Conservation (phyloP, 2,797 vertebrate genomes). For the Chrosomus eos region DNA sequence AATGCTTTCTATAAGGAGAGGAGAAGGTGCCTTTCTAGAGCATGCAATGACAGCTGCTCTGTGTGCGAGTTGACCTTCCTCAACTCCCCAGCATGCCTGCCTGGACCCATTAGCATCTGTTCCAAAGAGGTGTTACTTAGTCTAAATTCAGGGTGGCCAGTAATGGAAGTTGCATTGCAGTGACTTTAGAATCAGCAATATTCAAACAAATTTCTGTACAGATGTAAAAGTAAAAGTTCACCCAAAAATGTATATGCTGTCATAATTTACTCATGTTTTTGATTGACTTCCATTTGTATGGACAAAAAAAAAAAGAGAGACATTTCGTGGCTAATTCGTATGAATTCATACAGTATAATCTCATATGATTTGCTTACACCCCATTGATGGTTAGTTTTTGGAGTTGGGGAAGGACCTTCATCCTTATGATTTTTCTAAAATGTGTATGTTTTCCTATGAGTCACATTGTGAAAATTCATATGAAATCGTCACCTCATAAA, state of each 20-base stretch:
- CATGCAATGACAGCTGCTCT: constrained; percentile 51
- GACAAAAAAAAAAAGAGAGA: too few relatives aligned
- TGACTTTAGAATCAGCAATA: constrained; percentile 9
- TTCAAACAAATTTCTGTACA: neutral
- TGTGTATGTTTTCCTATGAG: rapidly evolving
- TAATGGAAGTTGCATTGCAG: constrained; percentile 11
- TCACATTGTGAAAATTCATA: too few relatives aligned
- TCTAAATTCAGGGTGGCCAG: constrained; percentile 41
- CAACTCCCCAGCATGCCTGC: constrained; percentile 28
- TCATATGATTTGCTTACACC: neutral
- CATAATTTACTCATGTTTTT: neutral
- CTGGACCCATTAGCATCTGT: constrained; percentile 46
- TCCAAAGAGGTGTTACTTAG: constrained; percentile 40
- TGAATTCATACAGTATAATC: neutral
- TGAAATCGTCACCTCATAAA: neutral
- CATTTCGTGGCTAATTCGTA: neutral
- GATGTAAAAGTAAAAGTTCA: neutral
- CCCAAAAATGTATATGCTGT: neutral
- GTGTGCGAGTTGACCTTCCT: constrained; percentile 44
- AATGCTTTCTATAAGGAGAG: constrained; percentile 47
- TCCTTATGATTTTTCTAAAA: neutral
- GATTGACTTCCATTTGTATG: neutral
- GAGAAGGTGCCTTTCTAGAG: constrained; percentile 15
- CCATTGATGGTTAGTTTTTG: neutral
- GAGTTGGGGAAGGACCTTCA: neutral